Evolutionary conservation across 2,888 invertebrate genomes (phyloP), one percentile per base, ranked within the genome.

Genomic region (Noctuana brunneofusca): DNA sequence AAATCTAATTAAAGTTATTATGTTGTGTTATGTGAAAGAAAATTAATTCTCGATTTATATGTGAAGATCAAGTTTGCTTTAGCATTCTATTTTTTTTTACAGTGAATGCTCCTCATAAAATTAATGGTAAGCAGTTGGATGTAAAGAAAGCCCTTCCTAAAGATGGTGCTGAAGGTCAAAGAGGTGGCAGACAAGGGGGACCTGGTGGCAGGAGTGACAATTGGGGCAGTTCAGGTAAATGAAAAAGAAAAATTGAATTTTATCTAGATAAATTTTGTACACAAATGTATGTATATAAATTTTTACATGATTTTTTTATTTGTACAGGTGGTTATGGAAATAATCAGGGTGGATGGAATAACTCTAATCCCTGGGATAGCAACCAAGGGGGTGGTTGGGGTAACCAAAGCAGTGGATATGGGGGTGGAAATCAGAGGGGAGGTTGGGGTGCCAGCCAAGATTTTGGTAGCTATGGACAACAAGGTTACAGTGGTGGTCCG

Each of bases 131-230:
- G 80, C 95, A 95, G 75, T 94, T 98, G 30, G 98, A 98, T 87
- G 98, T 98, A 0, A 98, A 98, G 80, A 98, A 98, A 89, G 98
- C 98, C 5, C 88, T 98, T 43, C 97, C 97, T 62, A 97, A 97
- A 82, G 95, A 96, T 71, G 93, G 94, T 30, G 91, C 93, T 43
- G 92, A 93, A 4, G 92, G 92, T 48, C 86, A 93, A 65, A 87
- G 92, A 65, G 92, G 93, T 38, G 91, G 93, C 48, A 87, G 93
- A 66, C 83, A 83, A 80, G 79, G 93, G 71, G 79, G 86, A 75
- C 66, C 86, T 84, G 71, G 87, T 48, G 75, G 82, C 58, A 77
- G 87, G 69, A 85, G 77, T 71, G 87, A 88, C 56, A 87, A 64
- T 66, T 87, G 88, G 87, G 87, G 87, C 22, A 83, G 75, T 75